These are phyloP conservation scores for Lucinisca nassula DNA, from an alignment of 2,888 invertebrate genomes.

Conservation along the genomic window DNA sequence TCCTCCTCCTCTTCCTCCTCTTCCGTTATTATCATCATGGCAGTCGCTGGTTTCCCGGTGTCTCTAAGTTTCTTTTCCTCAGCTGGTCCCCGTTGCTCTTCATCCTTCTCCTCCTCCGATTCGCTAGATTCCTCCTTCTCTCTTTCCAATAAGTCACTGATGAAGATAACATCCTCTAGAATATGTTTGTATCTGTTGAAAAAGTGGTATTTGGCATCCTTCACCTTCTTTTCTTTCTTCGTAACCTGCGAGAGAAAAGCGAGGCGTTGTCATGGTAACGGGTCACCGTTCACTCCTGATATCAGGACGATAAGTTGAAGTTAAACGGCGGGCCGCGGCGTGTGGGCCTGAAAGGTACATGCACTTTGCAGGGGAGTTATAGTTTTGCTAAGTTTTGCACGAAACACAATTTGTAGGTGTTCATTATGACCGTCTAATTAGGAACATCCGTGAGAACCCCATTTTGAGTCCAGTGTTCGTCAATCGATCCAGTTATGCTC, in stretches of 20 bases:
- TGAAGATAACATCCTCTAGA: slow-evolving; percentile 69
- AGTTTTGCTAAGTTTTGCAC: no score
- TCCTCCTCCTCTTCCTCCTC: not conserved
- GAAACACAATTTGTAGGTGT: no score
- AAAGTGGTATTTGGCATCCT: slow-evolving; percentile 67
- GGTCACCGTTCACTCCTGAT: no score
- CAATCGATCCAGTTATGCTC: no score
- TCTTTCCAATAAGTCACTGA: slow-evolving; percentile 64
- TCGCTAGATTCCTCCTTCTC: slow-evolving; percentile 65
- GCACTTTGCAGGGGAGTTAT: no score
- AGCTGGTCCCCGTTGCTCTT: not conserved
- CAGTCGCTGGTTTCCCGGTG: not conserved
- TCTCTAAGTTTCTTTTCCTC: not conserved
- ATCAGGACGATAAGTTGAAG: no score
- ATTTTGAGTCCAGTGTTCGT: no score
- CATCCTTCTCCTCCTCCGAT: slow-evolving; percentile 44
- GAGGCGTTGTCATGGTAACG: no score
- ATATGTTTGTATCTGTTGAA: slow-evolving; percentile 72
- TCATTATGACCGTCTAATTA: no score
- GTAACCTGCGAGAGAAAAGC: slow-evolving; percentile 31
- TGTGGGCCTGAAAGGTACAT: no score
- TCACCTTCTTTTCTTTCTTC: slow-evolving; percentile 17
- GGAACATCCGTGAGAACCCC: no score
- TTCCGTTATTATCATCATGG: not conserved
- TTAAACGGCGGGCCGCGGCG: no score